Evolutionary conservation across 2,888 invertebrate genomes (phyloP), one percentile per base, ranked within the genome.

Genomic region (Camptogramma bilineatum): DNA sequence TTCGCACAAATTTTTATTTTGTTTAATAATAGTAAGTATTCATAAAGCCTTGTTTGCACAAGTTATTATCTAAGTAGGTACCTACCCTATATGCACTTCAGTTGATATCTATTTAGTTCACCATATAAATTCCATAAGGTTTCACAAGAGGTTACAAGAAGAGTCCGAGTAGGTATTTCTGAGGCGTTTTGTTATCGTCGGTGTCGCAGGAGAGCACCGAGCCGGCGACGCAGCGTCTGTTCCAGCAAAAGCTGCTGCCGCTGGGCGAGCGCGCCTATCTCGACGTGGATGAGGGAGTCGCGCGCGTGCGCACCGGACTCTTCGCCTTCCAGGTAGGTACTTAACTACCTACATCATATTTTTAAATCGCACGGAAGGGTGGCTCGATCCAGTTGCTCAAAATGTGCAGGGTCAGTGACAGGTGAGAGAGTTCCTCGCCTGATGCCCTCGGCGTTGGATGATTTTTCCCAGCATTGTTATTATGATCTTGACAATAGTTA

Each of bases 281-380:
- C 73, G 87, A 88, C 58, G 94, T 94, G 0, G 73, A 84, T 13
- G 86, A 92, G n/a, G 95, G 95, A 13, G 92, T 95, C 72, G 88
- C 87, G 55, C 90, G 87, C 61, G 86, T 95, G 76, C 92, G 94
- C 50, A 87, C 88, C 0, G 93, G 93, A 0, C 83, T 94, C 24
- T 95, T 94, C 76, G 95, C 95, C 1, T 95, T 94, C 73, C 94
- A 95, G 85, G 94, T 88, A n/a, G n/a, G n/a, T n/a, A n/a, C n/a
- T n/a, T n/a, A 42, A 4, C 18, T 17, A 1, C 10, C n/a, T n/a
- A n/a, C n/a, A n/a, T n/a, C n/a, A n/a, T n/a, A n/a, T n/a, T n/a
- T n/a, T n/a, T n/a, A n/a, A n/a, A 55, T 16, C 4, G 9, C 34
- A 13, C 9, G 2, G 31, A 31, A 31, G 31, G 9, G 1, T 31